Conservation (phyloP, 2,113 vertebrate genomes). For the Heterotis niloticus region DNA sequence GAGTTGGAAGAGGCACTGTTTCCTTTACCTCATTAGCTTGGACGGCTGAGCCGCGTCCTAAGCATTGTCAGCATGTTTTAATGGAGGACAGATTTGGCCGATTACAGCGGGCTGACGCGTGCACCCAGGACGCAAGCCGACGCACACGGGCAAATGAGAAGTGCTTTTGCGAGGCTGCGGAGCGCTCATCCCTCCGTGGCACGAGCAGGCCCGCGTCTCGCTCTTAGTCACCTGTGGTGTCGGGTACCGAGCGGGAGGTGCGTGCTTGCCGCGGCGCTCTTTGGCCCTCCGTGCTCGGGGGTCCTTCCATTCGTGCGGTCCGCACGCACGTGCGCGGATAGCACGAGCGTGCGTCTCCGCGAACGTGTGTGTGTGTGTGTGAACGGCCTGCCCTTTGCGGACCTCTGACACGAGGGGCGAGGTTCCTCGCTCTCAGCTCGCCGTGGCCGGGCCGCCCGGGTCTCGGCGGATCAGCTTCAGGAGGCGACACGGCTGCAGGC, state of each 20-base stretch:
- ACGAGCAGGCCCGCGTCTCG: background rate
- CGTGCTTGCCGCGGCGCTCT: background rate
- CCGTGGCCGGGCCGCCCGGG: background rate
- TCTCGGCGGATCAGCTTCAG: slow-evolving; percentile 42
- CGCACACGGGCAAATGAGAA: background rate
- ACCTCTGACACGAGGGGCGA: slow-evolving; percentile 60
- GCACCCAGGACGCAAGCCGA: background rate
- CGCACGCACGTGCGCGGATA: slow-evolving; percentile 37
- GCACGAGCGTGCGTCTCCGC: background rate
- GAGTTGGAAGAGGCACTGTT: background rate
- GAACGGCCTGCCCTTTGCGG: slow-evolving; percentile 67
- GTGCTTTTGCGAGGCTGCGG: background rate
- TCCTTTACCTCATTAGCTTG: slow-evolving; percentile 47
- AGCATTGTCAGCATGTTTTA: slow-evolving; percentile 67
- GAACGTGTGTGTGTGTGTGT: slow-evolving; percentile 38
- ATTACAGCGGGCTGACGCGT: slow-evolving; percentile 48
- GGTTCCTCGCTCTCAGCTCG: background rate
- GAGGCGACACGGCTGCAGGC: slow-evolving; percentile 68
- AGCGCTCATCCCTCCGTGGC: background rate
- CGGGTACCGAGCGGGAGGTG: background rate
- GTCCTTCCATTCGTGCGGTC: slow-evolving; percentile 5
- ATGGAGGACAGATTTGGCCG: slow-evolving; percentile 63
- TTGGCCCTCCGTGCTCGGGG: background rate
- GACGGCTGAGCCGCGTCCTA: slow-evolving; percentile 52
- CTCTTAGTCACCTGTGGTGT: background rate